Base-by-base conservation (phyloP, 2,113 vertebrate species). In the Ciconia boyciana region DNA sequence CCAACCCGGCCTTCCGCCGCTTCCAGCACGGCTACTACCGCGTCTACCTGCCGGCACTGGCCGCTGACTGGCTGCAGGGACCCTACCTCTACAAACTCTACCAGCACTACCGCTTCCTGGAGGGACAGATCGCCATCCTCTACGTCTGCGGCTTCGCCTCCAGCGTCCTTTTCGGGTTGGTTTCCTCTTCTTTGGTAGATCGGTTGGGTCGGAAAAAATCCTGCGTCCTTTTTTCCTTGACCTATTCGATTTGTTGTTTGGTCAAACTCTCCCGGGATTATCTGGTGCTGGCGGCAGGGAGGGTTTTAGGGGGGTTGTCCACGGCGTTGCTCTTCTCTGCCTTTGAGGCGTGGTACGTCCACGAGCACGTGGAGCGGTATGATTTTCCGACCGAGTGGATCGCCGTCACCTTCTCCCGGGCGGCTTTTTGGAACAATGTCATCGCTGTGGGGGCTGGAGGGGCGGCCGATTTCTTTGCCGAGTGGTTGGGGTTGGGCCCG, bases 31-130 rank as follows among this genome's bases (percentile, higher is more conserved):
- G 98, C 69, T 99, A 99, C 83, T 98, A 99, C 83, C 97, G 98
- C 43, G 98, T 98, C 46, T 99, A 99, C 94, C 98, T 99, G 57
- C 93, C 99, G 93, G 99, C 99, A 9, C 97, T 99, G 94, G 99
- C 99, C 70, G 98, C 99, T 16, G 99, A 99, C 97, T 99, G 99
- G 99, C 98, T 99, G 51, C 99, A 99, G 96, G 99, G 99, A 10
- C 99, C 99, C 28, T 99, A 99, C 96, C 98, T 99, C 69, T 99
- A 99, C 96, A 99, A 99, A 95, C 98, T 99, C 5, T 99, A 99
- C 97, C 98, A 98, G 61, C 99, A 99, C 97, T 99, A 99, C 95
- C 98, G 98, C 95, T 99, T 99, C 96, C 97, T 99, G 97, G 99
- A 99, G 96, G 99, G 98, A 7, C 99, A 99, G 89, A 99, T 99